Base-by-base conservation (phyloP, 1,140 invertebrate species). In the Sarcophaga peregrina region DNA sequence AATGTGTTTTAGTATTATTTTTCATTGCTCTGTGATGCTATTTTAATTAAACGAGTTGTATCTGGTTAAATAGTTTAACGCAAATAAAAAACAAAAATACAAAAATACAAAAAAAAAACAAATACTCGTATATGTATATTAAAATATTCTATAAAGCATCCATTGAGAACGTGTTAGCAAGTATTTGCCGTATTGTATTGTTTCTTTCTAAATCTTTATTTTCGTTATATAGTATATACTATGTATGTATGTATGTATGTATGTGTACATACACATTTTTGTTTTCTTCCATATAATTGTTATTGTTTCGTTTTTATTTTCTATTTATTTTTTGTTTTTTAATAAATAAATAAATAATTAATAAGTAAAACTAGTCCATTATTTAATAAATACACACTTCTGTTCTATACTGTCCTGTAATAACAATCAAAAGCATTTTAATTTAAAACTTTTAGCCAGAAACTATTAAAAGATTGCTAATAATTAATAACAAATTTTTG, bases 311-410 rank as follows among this genome's bases (percentile, higher is more conserved):
- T 68, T 20, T 68, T 11, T 45, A n/a, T 15, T 58, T 81, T 48
- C 25, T 62, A 45, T 80, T 62, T 52, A 20, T 8, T 20, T 54
- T 80, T 84, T 85, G 83, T n/a, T n/a, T n/a, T n/a, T 82, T 84
- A 48, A 81, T 13, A 37, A 37, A 37, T 4, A 37, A 37, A 37
- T 37, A 37, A 37, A 37, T 37, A 37, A 37, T 37, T 37, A 37
- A 37, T 37, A 37, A 37, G 25, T 37, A 37, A 37, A 37, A 37
- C 25, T 37, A 37, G 25, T 37, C 25, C 25, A 37, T 37, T 37
- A 37, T 37, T 37, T 37, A 37, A 37, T 37, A 37, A 37, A 37
- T n/a, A n/a, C n/a, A 37, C 4, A 37, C 25, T 37, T 37, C 25
- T 37, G 25, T 37, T 4, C 25, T 37, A 37, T 37, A 37, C 25